Evolutionary conservation across 2,888 invertebrate species (phyloP), one percentile per base, ranked within the genome.

Genomic region (Augochlorella aurata): DNA sequence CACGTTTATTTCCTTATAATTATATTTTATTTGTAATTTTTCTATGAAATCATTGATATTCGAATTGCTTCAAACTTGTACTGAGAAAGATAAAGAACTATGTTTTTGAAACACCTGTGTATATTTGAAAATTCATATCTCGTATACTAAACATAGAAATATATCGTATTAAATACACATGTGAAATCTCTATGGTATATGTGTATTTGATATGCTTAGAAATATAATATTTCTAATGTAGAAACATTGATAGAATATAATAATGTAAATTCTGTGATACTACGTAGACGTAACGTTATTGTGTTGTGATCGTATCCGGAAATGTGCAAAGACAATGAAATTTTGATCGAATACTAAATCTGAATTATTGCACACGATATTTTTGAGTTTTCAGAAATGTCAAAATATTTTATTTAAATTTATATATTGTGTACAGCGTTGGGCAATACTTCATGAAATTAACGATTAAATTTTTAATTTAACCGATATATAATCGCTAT

Each of bases 21-120:
- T 88, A 86, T 67, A 82, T 88, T 86, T 88, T 86, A 86, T 85
- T 88, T 88, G 86, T 88, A 88, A 87, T 80, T 85, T 88, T 86
- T 87, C 79, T 85, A 85, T 79, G 82, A 71, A 82, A 58, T 77
- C 69, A 77, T 88, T 80, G 80, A 83, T 84, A 85, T 74, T 84
- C 80, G 74, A 85, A 82, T 77, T 84, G 79, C 82, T 87, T 84
- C 82, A 78, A 81, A 86, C 79, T 84, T 85, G 81, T 86, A 86
- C 70, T 52, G 77, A 80, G 70, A 75, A 82, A 81, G 84, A 86
- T 85, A 87, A 85, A 86, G 82, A 78, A 85, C 79, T 88, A 73
- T 85, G 84, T 88, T 88, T 81, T 88, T 88, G 78, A 85, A 85
- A 75, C 79, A 85, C 65, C 70, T 65, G 71, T 77, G 74, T 85